phyloP scores from a whole-genome alignment of 2,797 vertebrate species.

The Tadarida brasiliensis region DNA sequence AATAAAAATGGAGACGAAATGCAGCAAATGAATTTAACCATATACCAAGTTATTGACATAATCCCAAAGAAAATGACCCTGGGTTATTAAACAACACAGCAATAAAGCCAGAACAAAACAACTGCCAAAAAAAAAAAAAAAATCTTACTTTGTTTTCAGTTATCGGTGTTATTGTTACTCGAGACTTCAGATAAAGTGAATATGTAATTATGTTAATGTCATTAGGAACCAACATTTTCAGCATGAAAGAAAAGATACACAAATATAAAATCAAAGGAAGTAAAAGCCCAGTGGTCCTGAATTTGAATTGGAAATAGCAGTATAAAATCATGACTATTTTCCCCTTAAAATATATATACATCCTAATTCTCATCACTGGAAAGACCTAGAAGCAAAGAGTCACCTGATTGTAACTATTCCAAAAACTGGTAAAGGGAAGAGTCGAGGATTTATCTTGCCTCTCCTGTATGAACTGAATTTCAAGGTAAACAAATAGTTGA shows the following conservation, averaged over 20 bases:
- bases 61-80: not conserved
- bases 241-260: not conserved
- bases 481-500: not conserved
- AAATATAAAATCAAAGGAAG: conserved; percentile 39
- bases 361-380: not conserved
- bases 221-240: conserved; percentile 30
- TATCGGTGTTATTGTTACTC: not conserved
- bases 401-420: not conserved
- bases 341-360: not conserved
- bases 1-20: conserved; percentile 49
- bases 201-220: conserved; percentile 24
- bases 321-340: conserved; percentile 8
- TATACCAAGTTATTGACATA: not conserved
- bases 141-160: not conserved
- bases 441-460: not conserved
- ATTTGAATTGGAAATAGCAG: conserved; percentile 42
- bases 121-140: not conserved
- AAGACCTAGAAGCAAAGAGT: conserved; percentile 1
- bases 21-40: not conserved
- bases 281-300: not conserved
- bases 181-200: not conserved
- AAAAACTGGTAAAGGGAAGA: not conserved
- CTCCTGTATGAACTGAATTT: not conserved
- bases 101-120: not conserved
- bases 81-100: not conserved